These are phyloP conservation scores for Acrobasis consociella DNA, from an alignment of 2,888 invertebrate species.

Conservation along the genomic window DNA sequence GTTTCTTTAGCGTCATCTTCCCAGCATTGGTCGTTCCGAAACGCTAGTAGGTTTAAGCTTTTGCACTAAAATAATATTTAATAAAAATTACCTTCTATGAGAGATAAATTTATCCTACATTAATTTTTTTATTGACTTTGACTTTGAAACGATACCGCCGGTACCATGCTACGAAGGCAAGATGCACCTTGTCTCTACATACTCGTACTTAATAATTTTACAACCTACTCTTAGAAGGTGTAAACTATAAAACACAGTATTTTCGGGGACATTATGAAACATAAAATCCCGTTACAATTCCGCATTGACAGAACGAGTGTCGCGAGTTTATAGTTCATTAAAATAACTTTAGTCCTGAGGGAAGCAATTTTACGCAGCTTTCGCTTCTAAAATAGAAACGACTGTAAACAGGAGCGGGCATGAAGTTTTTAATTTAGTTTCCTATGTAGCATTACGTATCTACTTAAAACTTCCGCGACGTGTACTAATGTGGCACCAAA, in stretches of 20 bases:
- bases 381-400: conserved; percentile 19
- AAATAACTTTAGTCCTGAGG: conserved; percentile 30
- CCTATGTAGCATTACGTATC: conserved; percentile 11
- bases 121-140: too few relatives aligned
- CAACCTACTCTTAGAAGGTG: conserved; percentile 11
- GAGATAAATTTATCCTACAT: too few relatives aligned
- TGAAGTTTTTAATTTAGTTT: conserved; percentile 21
- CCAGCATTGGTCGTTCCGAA: too few relatives aligned
- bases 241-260: not conserved
- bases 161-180: too few relatives aligned
- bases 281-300: conserved; percentile 41
- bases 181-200: too few relatives aligned
- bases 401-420: conserved; percentile 10
- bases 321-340: conserved; percentile 38
- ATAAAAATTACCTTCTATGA: too few relatives aligned
- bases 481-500: conserved; percentile 5
- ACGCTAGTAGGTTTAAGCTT: too few relatives aligned
- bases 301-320: conserved; percentile 32
- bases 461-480: conserved; percentile 9
- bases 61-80: too few relatives aligned
- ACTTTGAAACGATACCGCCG: too few relatives aligned
- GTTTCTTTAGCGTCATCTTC: too few relatives aligned
- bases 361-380: conserved; percentile 23
- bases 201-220: not conserved
- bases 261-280: conserved; percentile 9